Base-by-base conservation (phyloP, 2,797 vertebrate genomes). In the Mallotus villosus region DNA sequence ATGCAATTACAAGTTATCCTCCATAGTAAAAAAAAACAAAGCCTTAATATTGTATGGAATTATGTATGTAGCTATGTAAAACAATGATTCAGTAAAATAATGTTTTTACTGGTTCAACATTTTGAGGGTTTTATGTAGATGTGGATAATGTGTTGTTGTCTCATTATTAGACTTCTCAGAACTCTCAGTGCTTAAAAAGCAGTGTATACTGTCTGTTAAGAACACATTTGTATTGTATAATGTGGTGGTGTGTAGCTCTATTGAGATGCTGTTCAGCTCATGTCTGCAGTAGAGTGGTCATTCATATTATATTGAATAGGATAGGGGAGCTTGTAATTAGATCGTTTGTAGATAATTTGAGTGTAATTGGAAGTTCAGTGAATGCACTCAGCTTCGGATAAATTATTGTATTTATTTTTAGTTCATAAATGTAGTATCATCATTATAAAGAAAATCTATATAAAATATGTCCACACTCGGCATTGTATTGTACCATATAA, bases 1-100 rank as follows among this genome's bases (percentile, higher is more conserved):
- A 85, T 90, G 88, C 81, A 88, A 80, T 85, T 77, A 37, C 29
- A 32, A 16, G 74, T 85, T 60, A 68, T 81, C 1, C 46, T 78
- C 76, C 57, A 72, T 49, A 21, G 21, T 58, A 19, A 41, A 29
- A 68, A 27, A 58, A 58, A 75, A 75, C 37, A 74, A 89, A 77
- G 86, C 89, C 86, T 89, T 90, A 91, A 85, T n/a, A 17, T 74
- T 55, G 19, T 55, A 51, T 51, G 49, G 4, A 51, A 16, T 37
- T 74, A 71, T 34, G 57, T 71, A 51, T 68, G 71, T 66, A 37
- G 34, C 34, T 37, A 72, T 11, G 58, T 63, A 34, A 55, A 58
- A 64, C 53, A 19, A 58, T 19, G 51, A 25, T 19, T 27, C 8
- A 29, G 29, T 59, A 21, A 27, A 29, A 41, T 41, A 59, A 24